Percentiles rank a stretch among this genome's conserved stretches.
These are phyloP conservation scores for Leptura quadrifasciata DNA, from an alignment of 2,888 invertebrate species.

Conservation along the genomic window DNA sequence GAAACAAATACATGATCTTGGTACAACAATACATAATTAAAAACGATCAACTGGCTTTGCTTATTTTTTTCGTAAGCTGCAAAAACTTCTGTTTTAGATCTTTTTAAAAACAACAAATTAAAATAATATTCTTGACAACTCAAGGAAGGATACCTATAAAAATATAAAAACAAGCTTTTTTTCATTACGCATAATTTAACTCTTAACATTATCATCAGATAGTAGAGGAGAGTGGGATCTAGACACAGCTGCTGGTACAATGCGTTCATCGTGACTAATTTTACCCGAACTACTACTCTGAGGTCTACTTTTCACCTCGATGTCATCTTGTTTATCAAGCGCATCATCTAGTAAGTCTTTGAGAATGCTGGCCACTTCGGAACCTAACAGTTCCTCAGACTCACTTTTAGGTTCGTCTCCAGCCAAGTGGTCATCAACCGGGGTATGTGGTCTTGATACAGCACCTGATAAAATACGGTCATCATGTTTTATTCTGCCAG, in stretches of 20 bases:
- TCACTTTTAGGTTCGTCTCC: slow-evolving; percentile 5
- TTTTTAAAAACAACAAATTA: neutral
- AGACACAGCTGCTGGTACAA: slow-evolving; percentile 45
- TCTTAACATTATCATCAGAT: neutral
- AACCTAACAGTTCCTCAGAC: neutral
- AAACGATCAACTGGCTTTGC: neutral
- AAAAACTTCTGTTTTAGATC: neutral
- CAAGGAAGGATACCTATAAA: neutral
- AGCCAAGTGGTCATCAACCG: slow-evolving; percentile 16
- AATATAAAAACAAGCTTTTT: slow-evolving; percentile 30
- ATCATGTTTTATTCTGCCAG: slow-evolving; percentile 47
- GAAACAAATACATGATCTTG: neutral
- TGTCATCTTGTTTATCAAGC: neutral
- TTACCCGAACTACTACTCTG: slow-evolving; percentile 22
- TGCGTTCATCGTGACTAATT: slow-evolving; percentile 48
- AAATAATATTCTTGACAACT: neutral
- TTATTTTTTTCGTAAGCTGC: neutral
- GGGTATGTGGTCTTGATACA: slow-evolving; percentile 51
- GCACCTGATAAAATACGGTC: slow-evolving; percentile 52
- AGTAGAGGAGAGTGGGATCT: neutral
- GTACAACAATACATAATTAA: neutral
- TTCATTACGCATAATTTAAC: slow-evolving; percentile 13
- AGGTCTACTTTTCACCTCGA: neutral
- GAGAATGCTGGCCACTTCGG: neutral
- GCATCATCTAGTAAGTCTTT: neutral